Conservation (phyloP, 1,140 invertebrate species). For the Pseudomyrmex pallidus region DNA sequence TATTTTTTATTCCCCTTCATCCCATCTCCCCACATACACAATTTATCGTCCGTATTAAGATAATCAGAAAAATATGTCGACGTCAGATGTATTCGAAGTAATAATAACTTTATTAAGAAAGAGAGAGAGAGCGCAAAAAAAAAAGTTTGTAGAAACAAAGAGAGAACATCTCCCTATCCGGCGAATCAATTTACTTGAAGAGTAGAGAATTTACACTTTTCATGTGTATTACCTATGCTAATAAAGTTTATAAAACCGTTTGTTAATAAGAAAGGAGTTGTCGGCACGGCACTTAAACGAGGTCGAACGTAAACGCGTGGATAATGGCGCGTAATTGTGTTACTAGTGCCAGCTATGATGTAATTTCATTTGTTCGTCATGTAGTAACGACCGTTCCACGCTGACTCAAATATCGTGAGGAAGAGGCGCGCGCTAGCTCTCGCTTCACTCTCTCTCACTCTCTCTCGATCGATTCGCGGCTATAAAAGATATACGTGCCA, state of each 20-base stretch:
- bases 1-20: too few relatives aligned
- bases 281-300: constrained; percentile 21
- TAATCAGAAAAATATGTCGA: neutral
- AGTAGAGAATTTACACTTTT: too few relatives aligned
- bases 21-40: too few relatives aligned
- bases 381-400: constrained; percentile 50
- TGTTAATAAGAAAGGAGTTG: constrained; percentile 31
- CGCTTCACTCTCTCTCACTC: too few relatives aligned
- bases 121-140: too few relatives aligned
- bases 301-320: constrained; percentile 33
- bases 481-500: constrained; percentile 38
- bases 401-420: constrained; percentile 29
- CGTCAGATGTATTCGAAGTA: neutral
- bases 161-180: neutral
- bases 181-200: neutral
- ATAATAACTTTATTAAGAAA: too few relatives aligned
- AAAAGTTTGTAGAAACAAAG: neutral
- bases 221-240: neutral
- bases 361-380: constrained; percentile 53
- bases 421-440: constrained; percentile 9
- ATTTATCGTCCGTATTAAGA: neutral
- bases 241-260: neutral
- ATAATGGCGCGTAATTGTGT: constrained; percentile 57
- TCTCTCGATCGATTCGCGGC: constrained; percentile 41
- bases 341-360: constrained; percentile 48